Percentiles rank a stretch among this genome's conserved stretches.
Evolutionary conservation across 2,888 invertebrate species (phyloP).

Genomic region (Cheilosia urbana): DNA sequence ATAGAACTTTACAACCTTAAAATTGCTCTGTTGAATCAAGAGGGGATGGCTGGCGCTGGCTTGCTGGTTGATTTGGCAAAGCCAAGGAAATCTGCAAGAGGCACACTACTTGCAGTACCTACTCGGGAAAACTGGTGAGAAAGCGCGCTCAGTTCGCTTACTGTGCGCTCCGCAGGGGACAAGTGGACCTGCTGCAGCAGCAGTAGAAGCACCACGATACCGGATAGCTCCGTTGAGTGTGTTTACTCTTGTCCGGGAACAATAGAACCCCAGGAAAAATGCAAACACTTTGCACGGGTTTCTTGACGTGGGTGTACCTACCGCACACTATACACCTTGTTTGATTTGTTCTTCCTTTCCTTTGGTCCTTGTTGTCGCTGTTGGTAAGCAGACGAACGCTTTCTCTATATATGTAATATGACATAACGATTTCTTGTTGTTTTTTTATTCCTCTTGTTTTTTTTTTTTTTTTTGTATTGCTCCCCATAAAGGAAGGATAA

Average conservation of each 20-base stretch:
- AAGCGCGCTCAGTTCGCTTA: no score
- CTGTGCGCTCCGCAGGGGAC: slow-evolving; percentile 22
- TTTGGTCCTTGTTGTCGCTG: slow-evolving; percentile 22
- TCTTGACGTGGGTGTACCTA: background rate
- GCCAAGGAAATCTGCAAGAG: slow-evolving; percentile 34
- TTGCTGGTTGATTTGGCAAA: slow-evolving; percentile 6
- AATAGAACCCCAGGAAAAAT: slow-evolving; percentile 46
- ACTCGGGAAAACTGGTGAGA: background rate
- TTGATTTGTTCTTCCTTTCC: background rate
- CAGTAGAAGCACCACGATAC: background rate
- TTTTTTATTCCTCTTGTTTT: no score
- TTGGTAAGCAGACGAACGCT: slow-evolving; percentile 22
- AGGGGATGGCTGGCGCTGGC: background rate
- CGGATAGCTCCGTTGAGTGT: slow-evolving; percentile 21
- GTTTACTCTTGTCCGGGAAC: slow-evolving; percentile 46
- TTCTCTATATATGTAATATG: slow-evolving; percentile 23
- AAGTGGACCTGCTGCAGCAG: slow-evolving; percentile 10
- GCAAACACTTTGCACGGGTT: slow-evolving; percentile 26
- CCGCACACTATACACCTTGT: slow-evolving; percentile 10
- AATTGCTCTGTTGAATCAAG: slow-evolving; percentile 34
- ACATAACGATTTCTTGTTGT: slow-evolving; percentile 40
- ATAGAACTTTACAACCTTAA: slow-evolving; percentile 26
- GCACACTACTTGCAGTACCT: background rate
- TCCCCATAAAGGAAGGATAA: slow-evolving; percentile 25
- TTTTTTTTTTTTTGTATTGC: slow-evolving; percentile 4